phyloP scores from a whole-genome alignment of 2,797 vertebrate species.

The Hippoglossus hippoglossus region DNA sequence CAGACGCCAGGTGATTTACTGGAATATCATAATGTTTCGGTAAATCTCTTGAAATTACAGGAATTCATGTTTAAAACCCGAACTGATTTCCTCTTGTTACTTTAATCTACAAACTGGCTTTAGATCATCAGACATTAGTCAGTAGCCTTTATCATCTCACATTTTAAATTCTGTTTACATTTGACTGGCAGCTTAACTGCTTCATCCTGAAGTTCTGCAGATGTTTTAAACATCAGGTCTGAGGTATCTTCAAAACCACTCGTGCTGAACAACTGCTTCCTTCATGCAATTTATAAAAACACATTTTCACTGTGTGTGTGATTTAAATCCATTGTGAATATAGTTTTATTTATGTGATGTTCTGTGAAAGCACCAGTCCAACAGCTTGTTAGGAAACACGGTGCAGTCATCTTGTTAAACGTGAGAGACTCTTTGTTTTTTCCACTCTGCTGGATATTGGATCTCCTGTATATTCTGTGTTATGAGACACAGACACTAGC shows the following conservation, averaged over 20 bases:
- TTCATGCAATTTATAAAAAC: constrained; percentile 6
- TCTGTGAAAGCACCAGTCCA: background rate
- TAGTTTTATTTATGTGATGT: too few species aligned
- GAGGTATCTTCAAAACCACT: background rate
- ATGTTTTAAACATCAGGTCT: background rate
- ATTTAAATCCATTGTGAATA: too few species aligned
- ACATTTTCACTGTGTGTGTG: too few species aligned
- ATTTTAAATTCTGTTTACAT: too few species aligned
- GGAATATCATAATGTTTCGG: background rate
- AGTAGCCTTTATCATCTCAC: too few species aligned
- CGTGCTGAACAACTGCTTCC: background rate
- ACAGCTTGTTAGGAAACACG: background rate
- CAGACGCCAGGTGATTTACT: background rate
- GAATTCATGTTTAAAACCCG: background rate
- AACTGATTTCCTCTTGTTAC: too few species aligned
- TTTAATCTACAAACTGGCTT: too few species aligned
- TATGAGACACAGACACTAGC: too few species aligned
- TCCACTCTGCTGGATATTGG: background rate
- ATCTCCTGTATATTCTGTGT: too few species aligned
- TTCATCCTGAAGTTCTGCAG: too few species aligned
- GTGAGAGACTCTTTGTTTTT: background rate
- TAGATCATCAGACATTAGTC: too few species aligned
- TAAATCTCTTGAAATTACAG: background rate
- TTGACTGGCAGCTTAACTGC: too few species aligned
- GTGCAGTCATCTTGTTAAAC: background rate